phyloP scores from a whole-genome alignment of 1,140 invertebrate genomes.

The Solenopsis invicta region DNA sequence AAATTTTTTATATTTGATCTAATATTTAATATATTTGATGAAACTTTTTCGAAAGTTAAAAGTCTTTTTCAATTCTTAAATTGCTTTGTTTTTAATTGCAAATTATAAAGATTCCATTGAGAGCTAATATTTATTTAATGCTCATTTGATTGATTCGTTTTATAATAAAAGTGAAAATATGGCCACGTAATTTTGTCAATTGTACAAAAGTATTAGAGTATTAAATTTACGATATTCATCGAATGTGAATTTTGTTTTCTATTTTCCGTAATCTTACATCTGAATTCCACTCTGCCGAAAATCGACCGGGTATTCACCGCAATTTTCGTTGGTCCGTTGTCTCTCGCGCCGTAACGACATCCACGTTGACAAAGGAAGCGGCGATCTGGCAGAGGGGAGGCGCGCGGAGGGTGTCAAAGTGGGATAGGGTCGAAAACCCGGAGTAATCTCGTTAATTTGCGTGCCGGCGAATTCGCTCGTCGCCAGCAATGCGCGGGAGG shows the following conservation, averaged over 20 bases:
- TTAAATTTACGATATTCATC: neutral
- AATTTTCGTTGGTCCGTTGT: constrained; percentile 53
- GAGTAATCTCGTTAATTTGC: constrained; percentile 79
- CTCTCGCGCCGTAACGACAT: constrained; percentile 45
- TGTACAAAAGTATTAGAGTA: neutral
- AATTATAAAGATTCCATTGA: neutral
- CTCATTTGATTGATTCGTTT: neutral
- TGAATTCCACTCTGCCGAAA: constrained; percentile 31
- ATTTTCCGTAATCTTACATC: constrained; percentile 1
- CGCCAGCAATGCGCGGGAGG: constrained; percentile 14
- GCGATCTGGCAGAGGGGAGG: constrained; percentile 30
- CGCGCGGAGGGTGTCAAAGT: constrained; percentile 32
- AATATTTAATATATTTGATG: neutral
- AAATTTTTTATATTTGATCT: neutral
- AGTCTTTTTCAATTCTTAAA: neutral
- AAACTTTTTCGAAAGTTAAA: neutral
- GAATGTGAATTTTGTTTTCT: neutral
- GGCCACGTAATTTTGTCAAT: neutral
- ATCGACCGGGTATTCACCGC: constrained; percentile 30
- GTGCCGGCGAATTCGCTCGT: constrained; percentile 63
- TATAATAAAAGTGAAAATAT: constrained; percentile 4
- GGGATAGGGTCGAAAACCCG: constrained; percentile 53
- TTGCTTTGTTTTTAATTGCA: neutral
- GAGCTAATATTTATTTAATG: neutral
- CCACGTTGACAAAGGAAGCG: constrained; percentile 62